Percentiles rank a stretch among this genome's conserved stretches.
Evolutionary conservation across 2,113 vertebrate species (phyloP).

Genomic region (Thinocorus orbignyianus): DNA sequence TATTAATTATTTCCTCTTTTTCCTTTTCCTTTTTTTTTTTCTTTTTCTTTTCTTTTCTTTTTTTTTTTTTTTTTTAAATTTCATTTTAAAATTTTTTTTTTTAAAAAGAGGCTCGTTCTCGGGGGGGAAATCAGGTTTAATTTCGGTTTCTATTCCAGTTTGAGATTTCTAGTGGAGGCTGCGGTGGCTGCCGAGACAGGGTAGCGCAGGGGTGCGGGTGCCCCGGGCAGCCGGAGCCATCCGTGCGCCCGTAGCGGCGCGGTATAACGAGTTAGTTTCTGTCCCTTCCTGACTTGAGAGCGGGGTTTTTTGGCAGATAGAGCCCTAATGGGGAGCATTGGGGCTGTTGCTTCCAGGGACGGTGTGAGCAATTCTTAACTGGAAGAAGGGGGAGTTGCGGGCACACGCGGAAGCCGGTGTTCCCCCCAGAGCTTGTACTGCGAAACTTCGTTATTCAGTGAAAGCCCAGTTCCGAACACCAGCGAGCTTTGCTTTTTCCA

Average conservation of each 20-base stretch:
- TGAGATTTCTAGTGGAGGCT: background rate
- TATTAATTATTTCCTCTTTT: background rate
- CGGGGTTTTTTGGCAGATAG: background rate
- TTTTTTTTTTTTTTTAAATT: background rate
- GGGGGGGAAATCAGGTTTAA: background rate
- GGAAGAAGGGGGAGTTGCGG: background rate
- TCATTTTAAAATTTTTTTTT: background rate
- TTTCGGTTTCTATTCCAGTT: background rate
- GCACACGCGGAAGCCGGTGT: background rate
- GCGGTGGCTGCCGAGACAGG: background rate
- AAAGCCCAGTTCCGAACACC: background rate
- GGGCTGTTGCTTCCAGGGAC: background rate
- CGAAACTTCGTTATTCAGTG: background rate
- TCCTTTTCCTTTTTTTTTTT: no score
- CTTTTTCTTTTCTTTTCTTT: fast-evolving
- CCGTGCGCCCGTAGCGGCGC: background rate
- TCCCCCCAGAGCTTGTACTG: background rate
- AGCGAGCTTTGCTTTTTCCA: background rate
- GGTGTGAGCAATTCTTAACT: background rate
- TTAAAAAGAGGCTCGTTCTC: background rate
- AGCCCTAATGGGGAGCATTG: fast-evolving
- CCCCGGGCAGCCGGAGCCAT: background rate
- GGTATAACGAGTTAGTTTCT: background rate
- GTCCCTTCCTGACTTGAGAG: background rate
- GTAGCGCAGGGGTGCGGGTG: background rate